phyloP scores from a whole-genome alignment of 2,888 invertebrate genomes.

The Drosophila anomalata region DNA sequence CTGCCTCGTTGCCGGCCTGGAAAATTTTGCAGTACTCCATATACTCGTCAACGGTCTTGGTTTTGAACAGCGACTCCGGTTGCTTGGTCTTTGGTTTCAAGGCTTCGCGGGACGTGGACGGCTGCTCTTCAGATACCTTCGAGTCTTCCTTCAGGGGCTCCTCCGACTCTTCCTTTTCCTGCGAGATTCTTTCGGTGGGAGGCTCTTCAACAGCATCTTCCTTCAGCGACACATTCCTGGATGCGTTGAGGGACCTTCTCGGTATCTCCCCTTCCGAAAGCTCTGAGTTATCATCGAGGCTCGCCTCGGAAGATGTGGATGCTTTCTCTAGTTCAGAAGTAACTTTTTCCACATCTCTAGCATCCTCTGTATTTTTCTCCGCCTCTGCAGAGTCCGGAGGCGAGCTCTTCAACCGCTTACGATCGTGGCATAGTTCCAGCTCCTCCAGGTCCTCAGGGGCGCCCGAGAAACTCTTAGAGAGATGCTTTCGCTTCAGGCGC shows the following conservation, averaged over 20 bases:
- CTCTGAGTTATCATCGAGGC: background rate
- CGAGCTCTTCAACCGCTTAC: constrained; percentile 22
- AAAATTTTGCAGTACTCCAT: background rate
- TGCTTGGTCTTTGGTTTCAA: background rate
- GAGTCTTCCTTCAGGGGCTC: background rate
- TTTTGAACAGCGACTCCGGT: background rate
- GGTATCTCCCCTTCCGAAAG: background rate
- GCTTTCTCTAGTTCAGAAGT: background rate
- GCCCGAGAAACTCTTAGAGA: constrained; percentile 77
- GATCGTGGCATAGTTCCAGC: constrained; percentile 31
- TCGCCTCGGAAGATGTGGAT: background rate
- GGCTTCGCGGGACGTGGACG: background rate
- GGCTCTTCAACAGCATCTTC: background rate
- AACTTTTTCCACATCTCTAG: background rate
- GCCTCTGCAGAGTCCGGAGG: background rate
- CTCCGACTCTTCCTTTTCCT: background rate
- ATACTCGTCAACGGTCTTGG: background rate
- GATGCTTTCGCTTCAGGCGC: constrained; percentile 58
- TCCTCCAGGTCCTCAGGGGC: constrained; percentile 44
- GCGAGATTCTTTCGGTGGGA: background rate
- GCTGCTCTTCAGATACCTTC: background rate
- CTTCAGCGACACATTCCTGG: background rate
- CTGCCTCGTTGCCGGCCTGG: constrained; percentile 1
- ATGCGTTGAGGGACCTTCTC: background rate
- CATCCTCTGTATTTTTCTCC: background rate